Percentiles rank a stretch among this genome's conserved stretches.
Evolutionary conservation across 2,888 invertebrate species (phyloP).

Genomic region (Incurvaria masculella): DNA sequence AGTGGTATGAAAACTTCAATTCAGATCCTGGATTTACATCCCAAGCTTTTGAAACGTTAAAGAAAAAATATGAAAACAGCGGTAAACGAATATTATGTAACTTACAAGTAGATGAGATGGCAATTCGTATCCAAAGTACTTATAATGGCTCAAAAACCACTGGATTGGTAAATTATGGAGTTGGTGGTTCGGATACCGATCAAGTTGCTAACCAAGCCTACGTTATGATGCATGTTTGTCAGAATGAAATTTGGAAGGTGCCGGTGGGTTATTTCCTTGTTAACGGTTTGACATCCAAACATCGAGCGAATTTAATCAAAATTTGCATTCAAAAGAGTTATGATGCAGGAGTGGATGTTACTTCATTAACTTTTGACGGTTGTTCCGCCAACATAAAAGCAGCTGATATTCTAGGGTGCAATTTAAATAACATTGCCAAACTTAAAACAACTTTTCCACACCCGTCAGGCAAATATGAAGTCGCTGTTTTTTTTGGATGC

Average conservation of each 20-base stretch:
- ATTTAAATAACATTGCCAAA: no score
- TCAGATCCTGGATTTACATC: background rate
- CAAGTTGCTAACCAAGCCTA: background rate
- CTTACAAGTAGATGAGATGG: constrained; percentile 2
- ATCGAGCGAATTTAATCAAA: constrained; percentile 2
- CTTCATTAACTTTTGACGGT: constrained; percentile 8
- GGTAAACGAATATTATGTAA: background rate
- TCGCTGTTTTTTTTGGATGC: no score
- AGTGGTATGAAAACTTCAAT: background rate
- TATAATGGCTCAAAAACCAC: constrained; percentile 10
- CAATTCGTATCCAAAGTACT: constrained; percentile 5
- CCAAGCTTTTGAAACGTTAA: background rate
- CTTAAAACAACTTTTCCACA: no score
- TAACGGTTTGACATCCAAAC: background rate
- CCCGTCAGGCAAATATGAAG: no score
- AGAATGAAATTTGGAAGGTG: constrained; percentile 4
- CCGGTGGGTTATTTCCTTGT: constrained; percentile 6
- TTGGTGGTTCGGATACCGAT: no score
- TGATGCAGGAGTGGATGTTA: constrained; percentile 4
- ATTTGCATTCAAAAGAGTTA: constrained; percentile 6
- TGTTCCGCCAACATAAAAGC: constrained; percentile 1
- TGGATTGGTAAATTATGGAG: constrained; percentile 11
- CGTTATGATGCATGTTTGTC: constrained; percentile 1
- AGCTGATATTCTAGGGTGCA: no score
- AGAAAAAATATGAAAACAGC: background rate